Evolutionary conservation across 2,113 vertebrate species (phyloP).

Genomic region (Eira barbara): DNA sequence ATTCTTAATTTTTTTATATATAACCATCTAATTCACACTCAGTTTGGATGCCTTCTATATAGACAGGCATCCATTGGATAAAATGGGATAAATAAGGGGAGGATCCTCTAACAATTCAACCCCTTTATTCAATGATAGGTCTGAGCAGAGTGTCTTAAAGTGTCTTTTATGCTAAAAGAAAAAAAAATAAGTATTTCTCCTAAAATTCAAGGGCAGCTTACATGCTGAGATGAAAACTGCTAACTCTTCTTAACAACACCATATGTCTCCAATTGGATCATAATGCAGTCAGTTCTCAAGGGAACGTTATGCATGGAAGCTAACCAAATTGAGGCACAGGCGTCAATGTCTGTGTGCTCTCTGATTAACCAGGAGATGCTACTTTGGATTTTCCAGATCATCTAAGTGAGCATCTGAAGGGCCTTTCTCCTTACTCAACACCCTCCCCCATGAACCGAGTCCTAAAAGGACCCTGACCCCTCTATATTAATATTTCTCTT

Average conservation of each 20-base stretch:
- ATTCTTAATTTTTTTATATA: neutral
- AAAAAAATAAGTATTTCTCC: slow-evolving; percentile 44
- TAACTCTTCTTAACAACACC: slow-evolving; percentile 66
- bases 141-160: slow-evolving; percentile 41
- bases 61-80: neutral
- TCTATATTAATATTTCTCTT: neutral
- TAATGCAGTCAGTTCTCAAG: slow-evolving; percentile 20
- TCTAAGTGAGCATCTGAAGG: neutral
- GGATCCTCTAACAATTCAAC: neutral
- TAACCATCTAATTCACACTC: neutral
- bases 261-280: slow-evolving; percentile 66
- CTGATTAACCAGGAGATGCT: neutral
- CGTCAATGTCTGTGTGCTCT: neutral
- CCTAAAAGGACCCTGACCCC: neutral
- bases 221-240: slow-evolving; percentile 74
- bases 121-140: neutral
- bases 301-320: neutral
- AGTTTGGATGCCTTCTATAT: slow-evolving; percentile 51
- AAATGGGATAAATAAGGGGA: neutral
- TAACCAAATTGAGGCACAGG: neutral
- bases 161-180: slow-evolving; percentile 47
- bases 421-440: neutral
- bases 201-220: slow-evolving; percentile 62
- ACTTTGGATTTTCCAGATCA: neutral
- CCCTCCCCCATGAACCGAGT: neutral